These are phyloP conservation scores for Potamarius usumacintae DNA, from an alignment of 2,113 vertebrate species.

Conservation along the genomic window DNA sequence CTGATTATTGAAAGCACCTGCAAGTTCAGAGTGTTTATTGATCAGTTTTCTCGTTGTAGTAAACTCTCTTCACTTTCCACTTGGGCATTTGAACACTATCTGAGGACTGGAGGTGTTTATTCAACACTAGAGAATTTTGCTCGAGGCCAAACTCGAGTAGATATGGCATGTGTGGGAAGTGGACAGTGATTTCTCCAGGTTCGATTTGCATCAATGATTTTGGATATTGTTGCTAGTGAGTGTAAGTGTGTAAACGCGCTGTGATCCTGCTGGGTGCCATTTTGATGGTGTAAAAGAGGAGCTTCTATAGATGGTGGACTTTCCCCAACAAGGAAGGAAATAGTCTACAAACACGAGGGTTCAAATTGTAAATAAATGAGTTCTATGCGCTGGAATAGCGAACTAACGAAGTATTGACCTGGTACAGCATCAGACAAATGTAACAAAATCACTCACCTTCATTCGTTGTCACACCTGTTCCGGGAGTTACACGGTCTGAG, in stretches of 20 bases:
- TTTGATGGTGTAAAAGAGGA: conserved; percentile 22
- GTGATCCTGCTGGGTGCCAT: conserved; percentile 32
- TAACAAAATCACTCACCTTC: conserved; percentile 45
- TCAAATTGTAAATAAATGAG: background rate
- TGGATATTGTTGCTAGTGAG: background rate
- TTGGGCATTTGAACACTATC: background rate
- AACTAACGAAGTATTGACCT: background rate
- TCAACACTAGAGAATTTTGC: background rate
- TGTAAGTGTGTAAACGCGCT: background rate
- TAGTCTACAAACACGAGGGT: background rate
- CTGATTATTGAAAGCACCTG: background rate
- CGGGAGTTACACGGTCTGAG: conserved; percentile 29
- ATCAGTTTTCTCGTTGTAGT: background rate
- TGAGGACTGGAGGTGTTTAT: background rate
- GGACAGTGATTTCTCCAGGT: background rate
- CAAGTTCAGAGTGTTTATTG: background rate
- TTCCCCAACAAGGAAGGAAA: conserved; percentile 19
- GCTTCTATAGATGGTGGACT: conserved; percentile 9
- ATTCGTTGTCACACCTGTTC: conserved; percentile 46
- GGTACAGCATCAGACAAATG: background rate
- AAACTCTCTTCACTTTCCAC: background rate
- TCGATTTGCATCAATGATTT: background rate
- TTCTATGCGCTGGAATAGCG: background rate
- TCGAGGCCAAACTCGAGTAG: background rate
- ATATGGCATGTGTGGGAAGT: background rate